Conservation (phyloP, 2,797 vertebrate genomes). For the Melanotaenia maccullochi region DNA sequence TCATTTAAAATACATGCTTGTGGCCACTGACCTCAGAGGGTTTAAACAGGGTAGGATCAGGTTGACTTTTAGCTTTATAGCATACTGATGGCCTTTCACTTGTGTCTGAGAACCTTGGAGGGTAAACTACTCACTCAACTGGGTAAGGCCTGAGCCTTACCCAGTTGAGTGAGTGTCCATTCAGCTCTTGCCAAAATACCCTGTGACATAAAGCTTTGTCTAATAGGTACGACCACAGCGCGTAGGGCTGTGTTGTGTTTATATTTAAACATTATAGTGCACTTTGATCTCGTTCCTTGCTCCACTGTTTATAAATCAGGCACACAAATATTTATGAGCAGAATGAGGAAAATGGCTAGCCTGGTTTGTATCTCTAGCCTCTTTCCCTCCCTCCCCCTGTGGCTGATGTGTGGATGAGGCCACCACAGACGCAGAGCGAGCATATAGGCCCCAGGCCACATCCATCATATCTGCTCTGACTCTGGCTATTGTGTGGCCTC, state of each 20-base stretch:
- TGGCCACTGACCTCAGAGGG: constrained; percentile 45
- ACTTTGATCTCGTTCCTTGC: constrained; percentile 82
- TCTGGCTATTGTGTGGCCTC: constrained; percentile 70
- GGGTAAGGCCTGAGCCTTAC: constrained; percentile 51
- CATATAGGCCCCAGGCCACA: constrained; percentile 75
- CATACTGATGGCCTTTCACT: constrained; percentile 64
- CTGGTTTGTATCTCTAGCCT: constrained; percentile 82
- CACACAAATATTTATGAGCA: constrained; percentile 87
- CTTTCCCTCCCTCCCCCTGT: constrained; percentile 55
- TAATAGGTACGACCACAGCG: constrained; percentile 73
- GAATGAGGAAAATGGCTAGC: constrained; percentile 82
- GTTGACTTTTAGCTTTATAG: constrained; percentile 54
- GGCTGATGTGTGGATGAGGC: constrained; percentile 77
- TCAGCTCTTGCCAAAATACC: constrained; percentile 73
- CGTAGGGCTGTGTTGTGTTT: constrained; percentile 69
- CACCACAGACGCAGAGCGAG: constrained; percentile 70
- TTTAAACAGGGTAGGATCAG: constrained; percentile 51
- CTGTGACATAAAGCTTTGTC: constrained; percentile 73
- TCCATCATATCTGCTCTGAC: constrained; percentile 78
- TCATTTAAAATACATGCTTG: constrained; percentile 61
- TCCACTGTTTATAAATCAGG: constrained; percentile 85
- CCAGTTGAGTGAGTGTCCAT: constrained; percentile 53
- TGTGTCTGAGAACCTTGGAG: constrained; percentile 56
- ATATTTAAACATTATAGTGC: constrained; percentile 79
- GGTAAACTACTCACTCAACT: constrained; percentile 48